Evolutionary conservation across 2,113 vertebrate genomes (phyloP), one percentile per base, ranked within the genome.

Genomic region (Melanerpes aurifrons): DNA sequence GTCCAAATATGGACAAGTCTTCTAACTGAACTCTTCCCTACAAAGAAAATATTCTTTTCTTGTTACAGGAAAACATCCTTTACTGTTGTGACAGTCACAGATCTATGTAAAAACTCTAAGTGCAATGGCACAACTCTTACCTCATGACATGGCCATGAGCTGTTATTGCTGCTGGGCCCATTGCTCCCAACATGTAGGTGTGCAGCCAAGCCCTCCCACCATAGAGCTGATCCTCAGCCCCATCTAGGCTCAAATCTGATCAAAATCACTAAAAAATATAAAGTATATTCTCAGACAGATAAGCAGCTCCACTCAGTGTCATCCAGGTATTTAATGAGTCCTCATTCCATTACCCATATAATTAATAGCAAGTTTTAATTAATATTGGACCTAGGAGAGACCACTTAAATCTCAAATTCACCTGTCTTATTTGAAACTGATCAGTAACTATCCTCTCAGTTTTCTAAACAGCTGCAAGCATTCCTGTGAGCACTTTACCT

Each of bases 121-220:
- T 2, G 15, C 69, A 90, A 47, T 5, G 57, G 29, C 21, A 15
- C 1, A 3, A 21, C 24, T 15, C 31, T 2, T 73, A 35, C 68
- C 58, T 77, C 73, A 9, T 0, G 2, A 22, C n/a, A 57, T 14
- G 26, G 45, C 64, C 12, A 4, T 22, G 35, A 80, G 61, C 22
- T 58, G 57, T 26, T 22, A 25, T 1, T 48, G 79, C 31, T 57
- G 25, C 70, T 61, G 47, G 62, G 48, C 54, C 63, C 43, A 24
- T 0, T 1, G 3, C 17, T 48, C 25, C 21, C 70, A 62, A n/a
- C 7, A 47, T 9, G 32, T 22, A 58, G 25, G 47, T 0, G 1
- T 8, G 29, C 18, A n/a, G 47, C 62, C 22, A 4, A 54, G 71
- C 8, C 10, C 43, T 67, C 14, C 16, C 4, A 7, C 15, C 3